phyloP scores from a whole-genome alignment of 1,140 invertebrate genomes.

The Sycophaga agraensis region DNA sequence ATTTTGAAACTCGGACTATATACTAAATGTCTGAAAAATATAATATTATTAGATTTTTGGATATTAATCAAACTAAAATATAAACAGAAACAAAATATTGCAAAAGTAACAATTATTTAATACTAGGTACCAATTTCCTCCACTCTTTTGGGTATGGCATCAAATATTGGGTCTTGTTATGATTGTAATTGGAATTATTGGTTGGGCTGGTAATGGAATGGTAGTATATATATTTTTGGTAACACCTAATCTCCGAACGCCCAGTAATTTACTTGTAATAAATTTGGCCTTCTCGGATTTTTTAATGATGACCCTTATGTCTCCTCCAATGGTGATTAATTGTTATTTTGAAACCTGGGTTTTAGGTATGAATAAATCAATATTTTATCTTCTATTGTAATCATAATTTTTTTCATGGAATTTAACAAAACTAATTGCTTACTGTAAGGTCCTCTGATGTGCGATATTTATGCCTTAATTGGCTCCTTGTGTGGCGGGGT shows the following conservation, averaged over 20 bases:
- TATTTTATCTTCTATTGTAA: background rate
- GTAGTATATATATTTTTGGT: constrained; percentile 83
- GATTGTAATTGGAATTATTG: constrained; percentile 69
- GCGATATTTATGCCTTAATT: constrained; percentile 76
- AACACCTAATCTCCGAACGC: constrained; percentile 76
- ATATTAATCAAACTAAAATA: too few relatives aligned
- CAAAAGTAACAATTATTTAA: background rate
- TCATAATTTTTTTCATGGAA: background rate
- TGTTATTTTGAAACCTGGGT: constrained; percentile 87
- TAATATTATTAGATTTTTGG: too few relatives aligned
- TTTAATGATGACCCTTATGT: constrained; percentile 82
- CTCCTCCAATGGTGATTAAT: constrained; percentile 80
- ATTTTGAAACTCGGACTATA: too few relatives aligned
- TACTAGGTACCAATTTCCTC: constrained; percentile 64
- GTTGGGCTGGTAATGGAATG: constrained; percentile 78
- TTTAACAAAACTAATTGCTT: constrained; percentile 6
- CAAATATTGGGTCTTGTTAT: constrained; percentile 76
- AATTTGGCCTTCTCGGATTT: constrained; percentile 88
- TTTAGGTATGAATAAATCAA: constrained; percentile 52
- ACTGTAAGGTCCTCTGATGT: constrained; percentile 72
- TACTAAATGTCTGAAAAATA: too few relatives aligned
- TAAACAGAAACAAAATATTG: background rate
- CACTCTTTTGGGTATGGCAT: constrained; percentile 79
- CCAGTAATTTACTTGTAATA: constrained; percentile 81
- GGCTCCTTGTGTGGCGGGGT: constrained; percentile 79